phyloP scores from a whole-genome alignment of 1,140 invertebrate species.

The Eurosta solidaginis region DNA sequence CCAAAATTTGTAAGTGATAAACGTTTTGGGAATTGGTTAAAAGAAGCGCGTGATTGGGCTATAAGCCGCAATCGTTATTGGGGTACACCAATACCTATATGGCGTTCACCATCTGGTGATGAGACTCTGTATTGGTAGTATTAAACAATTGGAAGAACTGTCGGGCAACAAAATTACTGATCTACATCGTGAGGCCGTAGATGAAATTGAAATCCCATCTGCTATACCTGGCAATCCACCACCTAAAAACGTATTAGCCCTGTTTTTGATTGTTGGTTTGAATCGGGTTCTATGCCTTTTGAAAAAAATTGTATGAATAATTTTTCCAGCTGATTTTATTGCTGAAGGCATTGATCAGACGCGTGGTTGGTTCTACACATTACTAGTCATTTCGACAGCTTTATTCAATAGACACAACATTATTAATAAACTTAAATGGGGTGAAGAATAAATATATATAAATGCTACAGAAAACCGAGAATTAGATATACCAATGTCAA shows the following conservation, averaged over 20 bases:
- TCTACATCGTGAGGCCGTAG: slow-evolving; percentile 94
- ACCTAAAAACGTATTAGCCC: slow-evolving; percentile 84
- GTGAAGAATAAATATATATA: too few relatives aligned
- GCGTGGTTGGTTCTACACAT: slow-evolving; percentile 97
- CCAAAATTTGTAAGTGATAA: slow-evolving; percentile 99
- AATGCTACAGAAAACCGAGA: too few relatives aligned
- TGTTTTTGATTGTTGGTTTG: slow-evolving; percentile 99
- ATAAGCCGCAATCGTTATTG: slow-evolving; percentile 97
- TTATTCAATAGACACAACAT: slow-evolving; percentile 93
- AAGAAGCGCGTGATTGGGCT: slow-evolving; percentile 97
- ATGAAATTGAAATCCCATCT: slow-evolving; percentile 93
- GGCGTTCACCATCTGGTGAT: slow-evolving; percentile 93
- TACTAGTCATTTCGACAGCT: slow-evolving; percentile 93
- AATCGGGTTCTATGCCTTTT: slow-evolving; percentile 99
- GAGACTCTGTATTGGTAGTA: slow-evolving; percentile 94
- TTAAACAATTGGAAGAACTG: slow-evolving; percentile 84
- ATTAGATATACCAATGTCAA: slow-evolving; percentile 66
- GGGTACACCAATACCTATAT: slow-evolving; percentile 98
- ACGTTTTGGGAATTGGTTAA: slow-evolving; percentile 97
- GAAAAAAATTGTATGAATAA: slow-evolving; percentile 88
- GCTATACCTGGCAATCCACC: slow-evolving; percentile 79
- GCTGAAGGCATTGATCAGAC: slow-evolving; percentile 99
- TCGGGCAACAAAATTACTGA: slow-evolving; percentile 84
- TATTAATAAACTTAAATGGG: too few relatives aligned
- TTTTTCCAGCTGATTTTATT: slow-evolving; percentile 99